A percentile compares a stretch with the other conserved stretches of the same genome.
Evolutionary conservation across 2,888 invertebrate genomes (phyloP).

Genomic region (Dryobota labecula): DNA sequence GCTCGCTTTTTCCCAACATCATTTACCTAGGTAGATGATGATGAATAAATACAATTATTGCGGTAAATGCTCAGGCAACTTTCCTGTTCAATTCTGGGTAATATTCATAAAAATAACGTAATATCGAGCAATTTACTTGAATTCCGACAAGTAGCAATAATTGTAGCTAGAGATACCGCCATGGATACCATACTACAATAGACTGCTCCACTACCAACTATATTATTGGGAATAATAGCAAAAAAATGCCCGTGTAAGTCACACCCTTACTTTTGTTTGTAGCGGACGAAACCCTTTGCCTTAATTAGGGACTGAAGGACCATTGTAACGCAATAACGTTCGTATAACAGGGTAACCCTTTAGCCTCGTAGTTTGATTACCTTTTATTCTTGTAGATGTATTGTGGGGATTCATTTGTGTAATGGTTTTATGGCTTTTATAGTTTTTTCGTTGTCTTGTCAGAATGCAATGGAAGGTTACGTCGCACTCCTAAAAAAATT

Average conservation of each 20-base stretch:
- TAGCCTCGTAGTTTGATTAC: constrained; percentile 48
- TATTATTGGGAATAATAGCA: too few species aligned
- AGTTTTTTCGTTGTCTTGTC: background rate
- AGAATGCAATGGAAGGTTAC: background rate
- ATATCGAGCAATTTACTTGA: background rate
- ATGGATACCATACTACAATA: too few species aligned
- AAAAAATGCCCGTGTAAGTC: constrained; percentile 1
- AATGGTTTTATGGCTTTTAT: background rate
- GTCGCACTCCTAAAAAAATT: background rate
- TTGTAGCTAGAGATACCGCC: too few species aligned
- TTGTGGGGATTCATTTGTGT: constrained; percentile 24
- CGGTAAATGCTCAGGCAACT: background rate
- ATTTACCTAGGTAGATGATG: too few species aligned
- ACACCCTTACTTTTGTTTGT: constrained; percentile 21
- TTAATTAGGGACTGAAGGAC: constrained; percentile 52
- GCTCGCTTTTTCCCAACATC: too few species aligned
- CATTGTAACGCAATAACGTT: constrained; percentile 56
- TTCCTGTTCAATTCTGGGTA: background rate
- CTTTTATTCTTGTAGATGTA: constrained; percentile 39
- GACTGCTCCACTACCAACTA: background rate
- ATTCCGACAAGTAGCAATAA: background rate
- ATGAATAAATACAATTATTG: too few species aligned
- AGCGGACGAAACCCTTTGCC: constrained; percentile 38
- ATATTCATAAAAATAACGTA: background rate
- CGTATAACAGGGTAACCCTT: constrained; percentile 47